phyloP scores from a whole-genome alignment of 2,797 vertebrate species.

The Rhynchotus rufescens region DNA sequence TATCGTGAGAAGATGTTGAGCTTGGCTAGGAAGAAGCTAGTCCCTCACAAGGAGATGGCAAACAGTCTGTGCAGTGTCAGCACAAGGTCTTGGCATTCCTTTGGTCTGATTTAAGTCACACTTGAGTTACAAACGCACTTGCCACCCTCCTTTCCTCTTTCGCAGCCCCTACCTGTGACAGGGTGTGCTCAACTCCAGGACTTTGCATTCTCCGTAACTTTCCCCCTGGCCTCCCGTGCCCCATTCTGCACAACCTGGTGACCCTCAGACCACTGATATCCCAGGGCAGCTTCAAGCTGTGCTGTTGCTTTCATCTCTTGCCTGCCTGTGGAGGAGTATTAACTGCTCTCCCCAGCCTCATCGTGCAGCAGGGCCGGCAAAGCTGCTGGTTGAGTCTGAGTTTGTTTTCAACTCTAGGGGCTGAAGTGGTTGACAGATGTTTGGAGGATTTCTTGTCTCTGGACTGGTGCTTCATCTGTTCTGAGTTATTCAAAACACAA shows the following conservation, averaged over 20 bases:
- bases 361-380: background rate
- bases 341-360: background rate
- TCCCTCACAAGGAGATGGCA: background rate
- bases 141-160: background rate
- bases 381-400: background rate
- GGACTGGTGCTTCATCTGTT: constrained; percentile 33
- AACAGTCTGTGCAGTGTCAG: background rate
- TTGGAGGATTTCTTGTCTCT: constrained; percentile 51
- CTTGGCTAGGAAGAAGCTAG: background rate
- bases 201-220: background rate
- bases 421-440: constrained; percentile 39
- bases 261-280: background rate
- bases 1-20: background rate
- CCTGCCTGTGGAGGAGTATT: background rate
- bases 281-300: background rate
- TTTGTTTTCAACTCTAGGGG: background rate
- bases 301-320: background rate
- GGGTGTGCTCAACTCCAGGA: background rate
- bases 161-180: background rate
- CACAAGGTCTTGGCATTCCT: background rate
- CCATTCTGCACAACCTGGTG: background rate
- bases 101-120: background rate
- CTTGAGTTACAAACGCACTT: background rate
- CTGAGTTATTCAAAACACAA: constrained; percentile 62
- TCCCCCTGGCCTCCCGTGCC: background rate